Evolutionary conservation across 2,888 invertebrate species (phyloP), one percentile per base, ranked within the genome.

Genomic region (Oxycera nigricornis): DNA sequence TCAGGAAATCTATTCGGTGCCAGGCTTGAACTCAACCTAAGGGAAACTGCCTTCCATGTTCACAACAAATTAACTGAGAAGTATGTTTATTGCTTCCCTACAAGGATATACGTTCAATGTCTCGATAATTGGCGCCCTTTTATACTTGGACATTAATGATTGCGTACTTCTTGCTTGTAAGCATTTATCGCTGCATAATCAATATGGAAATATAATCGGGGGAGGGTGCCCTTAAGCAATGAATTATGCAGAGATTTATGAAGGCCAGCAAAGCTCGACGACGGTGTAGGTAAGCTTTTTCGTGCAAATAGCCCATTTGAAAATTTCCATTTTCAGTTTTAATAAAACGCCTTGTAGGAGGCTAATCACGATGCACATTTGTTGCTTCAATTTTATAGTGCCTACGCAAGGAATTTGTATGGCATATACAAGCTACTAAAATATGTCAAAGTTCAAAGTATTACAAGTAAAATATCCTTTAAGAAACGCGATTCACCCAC

Each of bases 171-270:
- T 26, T 30, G 30, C 20, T 30, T 14, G 30, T 59, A 59, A 24
- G n/a, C 59, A 59, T 30, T 59, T 59, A 59, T 59, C 59, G 59
- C 59, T 59, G 59, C 59, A 59, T 59, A 59, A 59, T 59, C 59
- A 59, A 55, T 9, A 20, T 7, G 22, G 4, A 55, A 55, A 24
- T 9, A 55, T 14, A 14, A 11, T 46, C 17, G 14, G 22, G 3
- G 20, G 11, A 24, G n/a, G n/a, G 50, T n/a, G 4, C 50, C 22
- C 6, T 24, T 55, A 14, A 22, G 24, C 24, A 2, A 46, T 46
- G 11, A 14, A 2, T 46, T n/a, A 14, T 50, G 50, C 6, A 50
- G 17, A 50, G 14, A n/a, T n/a, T n/a, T n/a, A n/a, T n/a, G n/a
- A n/a, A n/a, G n/a, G n/a, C n/a, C n/a, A n/a, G n/a, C n/a, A n/a